Percentiles rank a stretch among this genome's conserved stretches.
These are phyloP conservation scores for Tokudaia muenninki DNA, from an alignment of 2,797 vertebrate species.

Conservation along the genomic window DNA sequence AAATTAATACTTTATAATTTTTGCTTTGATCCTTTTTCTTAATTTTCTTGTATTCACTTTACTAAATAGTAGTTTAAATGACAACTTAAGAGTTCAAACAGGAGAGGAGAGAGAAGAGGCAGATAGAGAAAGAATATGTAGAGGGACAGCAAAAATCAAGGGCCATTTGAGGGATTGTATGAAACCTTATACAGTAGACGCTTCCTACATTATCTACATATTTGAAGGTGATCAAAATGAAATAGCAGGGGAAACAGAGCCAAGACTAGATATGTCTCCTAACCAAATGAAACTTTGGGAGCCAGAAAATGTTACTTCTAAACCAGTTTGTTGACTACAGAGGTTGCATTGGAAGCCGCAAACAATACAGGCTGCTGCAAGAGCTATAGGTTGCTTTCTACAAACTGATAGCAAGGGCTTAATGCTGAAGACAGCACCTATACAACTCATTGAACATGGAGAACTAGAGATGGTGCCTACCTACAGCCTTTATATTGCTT, in stretches of 20 bases:
- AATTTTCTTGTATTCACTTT: background rate
- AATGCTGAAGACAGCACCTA: background rate
- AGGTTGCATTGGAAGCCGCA: background rate
- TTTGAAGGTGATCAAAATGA: background rate
- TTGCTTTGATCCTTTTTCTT: slow-evolving; percentile 5
- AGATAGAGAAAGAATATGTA: background rate
- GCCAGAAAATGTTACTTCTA: background rate
- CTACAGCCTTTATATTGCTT: background rate
- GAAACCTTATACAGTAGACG: background rate
- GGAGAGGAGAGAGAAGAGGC: background rate
- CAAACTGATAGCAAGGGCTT: background rate
- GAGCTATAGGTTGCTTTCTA: background rate
- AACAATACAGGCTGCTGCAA: background rate
- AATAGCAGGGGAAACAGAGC: background rate
- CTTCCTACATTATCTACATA: background rate
- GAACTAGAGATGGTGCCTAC: background rate
- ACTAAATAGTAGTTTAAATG: slow-evolving; percentile 34
- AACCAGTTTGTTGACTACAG: background rate
- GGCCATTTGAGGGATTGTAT: no score
- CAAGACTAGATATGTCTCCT: no score
- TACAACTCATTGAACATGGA: no score
- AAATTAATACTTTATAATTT: background rate
- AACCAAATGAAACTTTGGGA: background rate
- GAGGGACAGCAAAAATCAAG: no score
- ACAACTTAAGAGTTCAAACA: background rate